phyloP scores from a whole-genome alignment of 2,113 vertebrate species.

The Morone saxatilis region DNA sequence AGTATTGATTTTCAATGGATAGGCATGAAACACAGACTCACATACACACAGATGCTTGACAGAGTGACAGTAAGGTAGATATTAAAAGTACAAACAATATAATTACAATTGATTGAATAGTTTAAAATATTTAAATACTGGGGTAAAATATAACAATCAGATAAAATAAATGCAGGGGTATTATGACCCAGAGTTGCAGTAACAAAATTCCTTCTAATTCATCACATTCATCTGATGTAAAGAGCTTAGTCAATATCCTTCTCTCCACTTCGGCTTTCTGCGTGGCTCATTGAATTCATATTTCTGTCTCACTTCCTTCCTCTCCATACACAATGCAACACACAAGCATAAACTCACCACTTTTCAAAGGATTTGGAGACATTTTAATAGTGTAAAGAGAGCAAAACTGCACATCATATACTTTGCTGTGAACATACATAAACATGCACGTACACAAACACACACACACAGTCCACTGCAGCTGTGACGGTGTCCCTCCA shows the following conservation, averaged over 20 bases:
- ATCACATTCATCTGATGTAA: constrained; percentile 32
- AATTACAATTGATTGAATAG: neutral
- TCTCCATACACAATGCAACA: constrained; percentile 4
- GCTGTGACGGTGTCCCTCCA: constrained; percentile 67
- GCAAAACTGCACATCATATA: constrained; percentile 27
- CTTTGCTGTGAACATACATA: constrained; percentile 45
- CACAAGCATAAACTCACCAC: neutral
- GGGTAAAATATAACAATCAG: neutral
- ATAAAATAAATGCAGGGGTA: neutral
- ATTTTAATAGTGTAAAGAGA: constrained; percentile 41
- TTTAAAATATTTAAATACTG: neutral
- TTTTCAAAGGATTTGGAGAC: constrained; percentile 32
- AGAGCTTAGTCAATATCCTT: constrained; percentile 11
- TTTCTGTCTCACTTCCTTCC: constrained; percentile 8
- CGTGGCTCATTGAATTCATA: constrained; percentile 29
- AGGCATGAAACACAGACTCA: constrained; percentile 11
- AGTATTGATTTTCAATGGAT: constrained; percentile 59
- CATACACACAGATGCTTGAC: neutral
- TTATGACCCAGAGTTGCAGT: neutral
- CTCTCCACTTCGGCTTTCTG: constrained; percentile 15
- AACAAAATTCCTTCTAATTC: constrained; percentile 7
- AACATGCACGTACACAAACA: constrained; percentile 25
- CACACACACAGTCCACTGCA: constrained; percentile 55
- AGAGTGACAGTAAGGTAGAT: neutral
- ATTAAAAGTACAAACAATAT: neutral